Conservation (phyloP, 2,888 invertebrate species). For the Emmelina monodactyla region DNA sequence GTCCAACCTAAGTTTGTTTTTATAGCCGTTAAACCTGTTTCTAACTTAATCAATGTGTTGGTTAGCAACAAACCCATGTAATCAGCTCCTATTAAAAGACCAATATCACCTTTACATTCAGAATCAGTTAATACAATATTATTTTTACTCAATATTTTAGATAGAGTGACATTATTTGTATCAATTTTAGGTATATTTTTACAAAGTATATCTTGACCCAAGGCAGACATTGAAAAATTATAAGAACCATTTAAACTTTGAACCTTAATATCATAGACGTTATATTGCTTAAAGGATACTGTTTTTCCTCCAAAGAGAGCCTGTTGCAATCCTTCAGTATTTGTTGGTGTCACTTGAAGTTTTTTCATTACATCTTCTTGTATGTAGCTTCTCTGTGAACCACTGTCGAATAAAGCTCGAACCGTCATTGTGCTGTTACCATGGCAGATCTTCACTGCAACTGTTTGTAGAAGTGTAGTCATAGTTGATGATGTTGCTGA, state of each 20-base stretch:
- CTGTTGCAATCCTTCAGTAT: slow-evolving; percentile 4
- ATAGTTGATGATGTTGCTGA: too few relatives aligned
- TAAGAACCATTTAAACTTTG: slow-evolving; percentile 1
- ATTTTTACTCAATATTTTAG: slow-evolving; percentile 1
- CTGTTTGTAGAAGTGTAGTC: too few relatives aligned
- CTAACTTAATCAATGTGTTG: neutral
- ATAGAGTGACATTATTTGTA: neutral
- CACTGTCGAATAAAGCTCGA: slow-evolving; percentile 5
- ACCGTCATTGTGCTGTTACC: too few relatives aligned
- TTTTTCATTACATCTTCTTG: slow-evolving; percentile 1
- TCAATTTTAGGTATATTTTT: slow-evolving; percentile 2
- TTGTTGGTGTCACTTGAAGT: neutral
- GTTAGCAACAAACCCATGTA: neutral
- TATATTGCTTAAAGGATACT: too few relatives aligned
- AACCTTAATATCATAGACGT: neutral
- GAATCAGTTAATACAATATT: slow-evolving; percentile 3
- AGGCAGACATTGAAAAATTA: neutral
- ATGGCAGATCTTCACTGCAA: too few relatives aligned
- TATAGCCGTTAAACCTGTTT: neutral
- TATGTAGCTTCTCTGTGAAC: slow-evolving; percentile 7
- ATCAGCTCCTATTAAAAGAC: neutral
- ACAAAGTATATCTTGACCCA: slow-evolving; percentile 2
- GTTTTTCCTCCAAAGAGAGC: slow-evolving; percentile 8
- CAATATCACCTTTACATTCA: slow-evolving; percentile 1
- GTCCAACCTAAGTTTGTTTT: neutral